Base-by-base conservation (phyloP, 2,797 vertebrate genomes). In the Paedocypris micromegethes region DNA sequence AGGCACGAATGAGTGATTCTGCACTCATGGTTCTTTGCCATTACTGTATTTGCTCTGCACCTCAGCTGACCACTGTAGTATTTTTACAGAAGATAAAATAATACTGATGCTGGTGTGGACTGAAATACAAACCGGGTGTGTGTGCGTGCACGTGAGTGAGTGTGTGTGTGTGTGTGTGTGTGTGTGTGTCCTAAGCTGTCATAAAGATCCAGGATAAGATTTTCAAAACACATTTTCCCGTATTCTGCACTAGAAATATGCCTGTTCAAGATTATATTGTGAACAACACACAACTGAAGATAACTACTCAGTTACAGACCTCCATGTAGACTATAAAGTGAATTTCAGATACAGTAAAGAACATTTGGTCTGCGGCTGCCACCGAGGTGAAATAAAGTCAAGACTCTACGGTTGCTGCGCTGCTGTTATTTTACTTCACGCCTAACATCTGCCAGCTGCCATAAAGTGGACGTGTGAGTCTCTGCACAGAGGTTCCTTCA, bases 1-100 rank as follows among this genome's bases (percentile, higher is more conserved):
- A 60, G 50, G n/a, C 61, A 66, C 46, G 43, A 58, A 9, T 58
- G 56, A 70, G 56, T 41, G 57, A n/a, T 55, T 5, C 66, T 46
- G 38, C 47, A 50, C 51, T 63, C 6, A 42, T 77, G 49, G 73
- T 75, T 61, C 49, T 55, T 68, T 6, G 52, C 43, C 54, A 62
- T 61, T 40, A 60, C 59, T 45, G 9, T 59, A 53, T 46, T 73
- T 37, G 40, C 23, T 56, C 58, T 70, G 68, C 64, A 70, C 53
- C 57, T 63, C 23, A 70, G 59, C 47, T 54, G 3, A 64, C 7
- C 68, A 37, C 2, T 23, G 6, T 59, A 8, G 9, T 72, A 58
- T 9, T 66, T 3, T 8, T 49, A 63, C 41, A 5, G 59, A 60
- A 8, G n/a, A 52, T 23, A 23, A 23, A 23, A 23, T 23, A 23